Evolutionary conservation across 1,140 invertebrate genomes (phyloP).

Genomic region (Calliopsis andreniformis): DNA sequence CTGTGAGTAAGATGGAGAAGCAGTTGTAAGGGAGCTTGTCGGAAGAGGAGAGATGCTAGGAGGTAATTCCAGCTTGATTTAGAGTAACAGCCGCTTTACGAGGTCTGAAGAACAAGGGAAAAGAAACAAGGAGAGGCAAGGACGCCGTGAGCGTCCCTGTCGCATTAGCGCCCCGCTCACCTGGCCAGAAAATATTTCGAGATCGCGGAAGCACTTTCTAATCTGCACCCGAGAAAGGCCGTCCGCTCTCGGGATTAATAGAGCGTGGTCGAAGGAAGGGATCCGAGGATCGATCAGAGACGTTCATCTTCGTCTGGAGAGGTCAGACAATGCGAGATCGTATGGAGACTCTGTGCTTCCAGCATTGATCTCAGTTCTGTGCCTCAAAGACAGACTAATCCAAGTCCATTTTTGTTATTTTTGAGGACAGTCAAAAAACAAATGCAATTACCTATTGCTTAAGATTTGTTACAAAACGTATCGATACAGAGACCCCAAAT

Average conservation of each 20-base stretch:
- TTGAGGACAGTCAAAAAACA: too few relatives aligned
- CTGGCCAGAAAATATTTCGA: conserved; percentile 60
- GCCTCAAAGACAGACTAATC: too few relatives aligned
- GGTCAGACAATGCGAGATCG: conserved; percentile 32
- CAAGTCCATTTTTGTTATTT: too few relatives aligned
- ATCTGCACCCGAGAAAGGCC: conserved; percentile 57
- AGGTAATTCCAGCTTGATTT: too few relatives aligned
- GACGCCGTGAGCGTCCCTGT: conserved; percentile 9
- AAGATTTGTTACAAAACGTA: background rate
- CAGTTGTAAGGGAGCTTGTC: too few relatives aligned
- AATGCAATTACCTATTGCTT: too few relatives aligned
- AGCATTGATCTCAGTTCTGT: too few relatives aligned
- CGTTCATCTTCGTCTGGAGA: conserved; percentile 35
- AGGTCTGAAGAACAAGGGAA: background rate
- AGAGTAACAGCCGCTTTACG: too few relatives aligned
- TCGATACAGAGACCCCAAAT: too few relatives aligned
- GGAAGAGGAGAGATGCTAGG: too few relatives aligned
- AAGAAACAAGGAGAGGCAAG: background rate
- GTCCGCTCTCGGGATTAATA: conserved; percentile 58
- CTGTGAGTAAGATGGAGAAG: too few relatives aligned
- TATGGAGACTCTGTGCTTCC: too few relatives aligned
- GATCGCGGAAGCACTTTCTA: conserved; percentile 68
- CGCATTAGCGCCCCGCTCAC: conserved; percentile 39
- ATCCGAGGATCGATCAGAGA: conserved; percentile 51
- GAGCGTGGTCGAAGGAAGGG: conserved; percentile 56